Evolutionary conservation across 2,113 vertebrate genomes (phyloP).

Genomic region (Cariama cristata): DNA sequence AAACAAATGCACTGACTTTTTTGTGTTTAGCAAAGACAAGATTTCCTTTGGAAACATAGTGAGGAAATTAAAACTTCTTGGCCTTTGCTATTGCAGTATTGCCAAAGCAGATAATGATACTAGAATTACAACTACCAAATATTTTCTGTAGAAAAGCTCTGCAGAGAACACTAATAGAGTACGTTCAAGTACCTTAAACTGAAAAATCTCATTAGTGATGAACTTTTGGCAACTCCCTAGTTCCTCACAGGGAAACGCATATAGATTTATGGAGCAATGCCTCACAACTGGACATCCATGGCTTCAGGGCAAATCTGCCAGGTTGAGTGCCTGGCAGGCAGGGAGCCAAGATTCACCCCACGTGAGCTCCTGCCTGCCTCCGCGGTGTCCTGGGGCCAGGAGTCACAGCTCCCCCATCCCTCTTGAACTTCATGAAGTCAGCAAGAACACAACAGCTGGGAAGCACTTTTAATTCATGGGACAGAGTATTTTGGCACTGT

Average conservation of each 20-base stretch:
- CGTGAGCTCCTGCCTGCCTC: background rate
- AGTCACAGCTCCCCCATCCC: accelerated
- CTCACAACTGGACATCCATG: background rate
- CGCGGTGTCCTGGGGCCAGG: background rate
- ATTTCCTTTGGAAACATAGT: background rate
- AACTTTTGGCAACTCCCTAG: background rate
- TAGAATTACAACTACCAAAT: background rate
- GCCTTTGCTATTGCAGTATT: background rate
- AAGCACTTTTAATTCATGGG: background rate
- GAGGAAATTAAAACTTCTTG: background rate
- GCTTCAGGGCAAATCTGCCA: background rate
- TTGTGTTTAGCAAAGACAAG: background rate
- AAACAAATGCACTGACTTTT: background rate
- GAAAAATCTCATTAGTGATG: background rate
- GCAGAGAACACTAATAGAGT: background rate
- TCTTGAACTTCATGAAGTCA: background rate
- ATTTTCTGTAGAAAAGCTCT: background rate
- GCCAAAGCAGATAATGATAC: background rate
- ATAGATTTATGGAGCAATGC: background rate
- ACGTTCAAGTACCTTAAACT: background rate
- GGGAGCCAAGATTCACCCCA: background rate
- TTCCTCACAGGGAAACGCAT: background rate
- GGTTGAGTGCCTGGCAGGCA: accelerated
- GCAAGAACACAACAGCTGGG: background rate
- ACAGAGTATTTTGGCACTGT: background rate